Evolutionary conservation across 2,888 invertebrate genomes (phyloP).

Genomic region (Monochamus alternatus): DNA sequence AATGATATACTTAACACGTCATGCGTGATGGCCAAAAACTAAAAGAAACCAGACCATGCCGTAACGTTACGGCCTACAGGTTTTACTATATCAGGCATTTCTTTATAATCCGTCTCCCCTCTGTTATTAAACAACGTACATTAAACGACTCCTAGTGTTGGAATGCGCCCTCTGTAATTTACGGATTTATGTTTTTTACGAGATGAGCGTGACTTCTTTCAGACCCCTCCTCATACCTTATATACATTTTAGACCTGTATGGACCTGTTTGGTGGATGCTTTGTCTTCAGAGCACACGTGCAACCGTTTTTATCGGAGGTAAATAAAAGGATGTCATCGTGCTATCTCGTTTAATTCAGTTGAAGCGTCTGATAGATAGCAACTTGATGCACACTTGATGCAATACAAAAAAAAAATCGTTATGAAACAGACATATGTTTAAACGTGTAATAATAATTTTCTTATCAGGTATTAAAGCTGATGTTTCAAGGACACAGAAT

Average conservation of each 20-base stretch:
- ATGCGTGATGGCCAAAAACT: slow-evolving; percentile 28
- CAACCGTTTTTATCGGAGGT: slow-evolving; percentile 29
- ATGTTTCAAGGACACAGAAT: too few relatives aligned
- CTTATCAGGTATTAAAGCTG: too few relatives aligned
- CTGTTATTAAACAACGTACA: slow-evolving; percentile 43
- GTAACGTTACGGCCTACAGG: slow-evolving; percentile 11
- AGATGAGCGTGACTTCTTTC: slow-evolving; percentile 42
- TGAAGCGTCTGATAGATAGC: slow-evolving; percentile 3
- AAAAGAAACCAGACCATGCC: slow-evolving; percentile 3
- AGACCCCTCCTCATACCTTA: slow-evolving; percentile 3
- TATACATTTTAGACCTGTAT: slow-evolving; percentile 41
- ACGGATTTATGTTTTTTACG: slow-evolving; percentile 44
- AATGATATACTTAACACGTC: slow-evolving; percentile 32
- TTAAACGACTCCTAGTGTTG: slow-evolving; percentile 52
- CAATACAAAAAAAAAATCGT: too few relatives aligned
- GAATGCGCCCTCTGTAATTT: slow-evolving; percentile 46
- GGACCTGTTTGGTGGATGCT: slow-evolving; percentile 45
- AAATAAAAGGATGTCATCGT: slow-evolving; percentile 10
- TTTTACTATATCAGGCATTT: slow-evolving; percentile 7
- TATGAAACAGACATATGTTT: too few relatives aligned
- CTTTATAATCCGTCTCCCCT: slow-evolving; percentile 39
- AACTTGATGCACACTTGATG: neutral
- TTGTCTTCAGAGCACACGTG: slow-evolving; percentile 48
- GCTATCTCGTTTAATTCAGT: neutral
- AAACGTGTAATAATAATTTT: too few relatives aligned